Evolutionary conservation across 1,140 invertebrate species (phyloP).

Genomic region (Musca vetustissima): DNA sequence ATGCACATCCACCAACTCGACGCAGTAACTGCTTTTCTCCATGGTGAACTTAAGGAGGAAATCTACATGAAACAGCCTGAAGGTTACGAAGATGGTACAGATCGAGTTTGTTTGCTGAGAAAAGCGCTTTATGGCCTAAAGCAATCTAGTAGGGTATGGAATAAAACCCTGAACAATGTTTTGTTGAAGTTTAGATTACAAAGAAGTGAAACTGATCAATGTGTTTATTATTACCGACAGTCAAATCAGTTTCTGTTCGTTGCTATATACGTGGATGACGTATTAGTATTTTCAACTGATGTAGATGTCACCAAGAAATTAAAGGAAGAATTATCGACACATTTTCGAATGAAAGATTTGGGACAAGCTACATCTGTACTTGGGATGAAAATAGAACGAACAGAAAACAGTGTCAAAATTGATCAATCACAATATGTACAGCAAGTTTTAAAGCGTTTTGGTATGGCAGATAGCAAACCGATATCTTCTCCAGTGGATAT

Average conservation of each 20-base stretch:
- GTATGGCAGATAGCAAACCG: slow-evolving; percentile 39
- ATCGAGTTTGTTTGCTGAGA: slow-evolving; percentile 25
- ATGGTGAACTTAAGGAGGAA: slow-evolving; percentile 39
- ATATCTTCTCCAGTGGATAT: slow-evolving; percentile 34
- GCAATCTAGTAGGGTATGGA: slow-evolving; percentile 29
- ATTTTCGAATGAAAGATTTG: slow-evolving; percentile 43
- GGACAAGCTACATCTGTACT: slow-evolving; percentile 13
- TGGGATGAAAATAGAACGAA: neutral
- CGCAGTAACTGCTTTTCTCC: slow-evolving; percentile 32
- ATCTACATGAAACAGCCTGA: slow-evolving; percentile 54
- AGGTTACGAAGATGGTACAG: slow-evolving; percentile 28
- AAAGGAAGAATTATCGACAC: slow-evolving; percentile 11
- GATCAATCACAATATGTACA: slow-evolving; percentile 35
- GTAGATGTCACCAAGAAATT: neutral
- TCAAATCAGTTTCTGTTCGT: slow-evolving; percentile 29
- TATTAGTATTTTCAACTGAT: slow-evolving; percentile 47
- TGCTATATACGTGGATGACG: slow-evolving; percentile 47
- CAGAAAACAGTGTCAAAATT: slow-evolving; percentile 32
- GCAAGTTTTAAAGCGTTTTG: slow-evolving; percentile 37
- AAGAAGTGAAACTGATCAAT: slow-evolving; percentile 38
- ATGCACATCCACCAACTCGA: slow-evolving; percentile 36
- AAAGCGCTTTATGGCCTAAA: slow-evolving; percentile 42
- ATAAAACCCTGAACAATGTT: neutral
- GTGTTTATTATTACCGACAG: neutral
- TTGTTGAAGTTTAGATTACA: neutral